Percentiles rank a stretch among this genome's conserved stretches.
phyloP scores from a whole-genome alignment of 2,113 vertebrate species.

The Andinoacara biseriatus region DNA sequence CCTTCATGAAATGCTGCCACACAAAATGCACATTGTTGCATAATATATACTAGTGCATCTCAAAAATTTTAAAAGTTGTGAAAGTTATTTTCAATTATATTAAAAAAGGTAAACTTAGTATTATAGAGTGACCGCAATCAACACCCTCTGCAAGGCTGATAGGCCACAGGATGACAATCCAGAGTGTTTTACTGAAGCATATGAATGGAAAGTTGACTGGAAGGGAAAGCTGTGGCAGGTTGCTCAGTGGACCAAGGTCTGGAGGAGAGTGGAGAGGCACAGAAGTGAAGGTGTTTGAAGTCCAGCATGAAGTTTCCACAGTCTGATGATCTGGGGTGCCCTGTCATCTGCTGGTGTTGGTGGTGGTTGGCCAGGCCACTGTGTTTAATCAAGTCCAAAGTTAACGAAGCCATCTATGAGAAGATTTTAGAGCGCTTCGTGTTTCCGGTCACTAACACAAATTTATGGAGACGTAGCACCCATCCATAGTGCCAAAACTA shows the following conservation, averaged over 20 bases:
- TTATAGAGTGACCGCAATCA: background rate
- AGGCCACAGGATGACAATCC: background rate
- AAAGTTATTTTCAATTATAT: background rate
- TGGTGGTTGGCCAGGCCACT: background rate
- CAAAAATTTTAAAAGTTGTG: background rate
- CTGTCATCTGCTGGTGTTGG: rapidly evolving
- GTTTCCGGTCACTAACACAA: too few species aligned
- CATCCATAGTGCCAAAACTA: too few species aligned
- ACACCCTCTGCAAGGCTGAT: too few species aligned
- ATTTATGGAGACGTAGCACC: too few species aligned
- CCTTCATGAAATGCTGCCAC: background rate
- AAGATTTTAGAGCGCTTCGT: too few species aligned
- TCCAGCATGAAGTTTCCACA: too few species aligned
- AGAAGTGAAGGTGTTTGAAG: too few species aligned
- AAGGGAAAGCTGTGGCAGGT: background rate
- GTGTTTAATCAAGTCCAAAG: background rate
- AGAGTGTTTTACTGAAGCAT: background rate
- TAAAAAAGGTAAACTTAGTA: background rate
- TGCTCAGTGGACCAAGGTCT: too few species aligned
- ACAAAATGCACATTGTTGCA: background rate
- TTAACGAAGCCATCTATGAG: too few species aligned
- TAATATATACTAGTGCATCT: background rate
- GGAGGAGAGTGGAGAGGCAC: too few species aligned
- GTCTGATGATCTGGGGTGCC: background rate
- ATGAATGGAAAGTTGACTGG: background rate